Evolutionary conservation across 2,797 vertebrate genomes (phyloP), one percentile per base, ranked within the genome.

Genomic region (Danio jaintianensis): DNA sequence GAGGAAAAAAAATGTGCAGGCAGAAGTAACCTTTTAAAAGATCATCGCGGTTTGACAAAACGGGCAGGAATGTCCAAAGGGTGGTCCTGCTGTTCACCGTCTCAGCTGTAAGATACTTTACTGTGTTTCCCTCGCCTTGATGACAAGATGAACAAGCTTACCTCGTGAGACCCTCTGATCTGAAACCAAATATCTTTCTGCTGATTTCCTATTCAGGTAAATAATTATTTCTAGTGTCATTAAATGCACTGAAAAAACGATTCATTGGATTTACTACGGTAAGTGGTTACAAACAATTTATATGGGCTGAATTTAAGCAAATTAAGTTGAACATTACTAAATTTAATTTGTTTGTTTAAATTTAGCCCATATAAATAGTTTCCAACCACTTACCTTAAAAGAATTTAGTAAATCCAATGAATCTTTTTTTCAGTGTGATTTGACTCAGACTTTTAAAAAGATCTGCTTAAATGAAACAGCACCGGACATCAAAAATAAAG

Each of bases 131-230:
- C 45, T 85, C 71, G 74, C 18, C 45, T 58, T 69, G 83, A 84
- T 84, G 64, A 79, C 75, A 80, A 50, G 79, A 61, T 29, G 69
- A 53, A 47, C 18, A 47, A 50, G 62, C 50, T 80, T 83, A 82
- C 86, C 83, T 80, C 78, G 75, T 79, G 79, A 76, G 80, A 89
- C 85, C 87, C 75, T 89, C 84, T 88, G 70, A 86, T 89, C 83
- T 89, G 68, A 86, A 92, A 92, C 90, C 90, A 91, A 92, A 82
- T 70, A 88, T 89, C 90, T 88, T 90, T 90, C 87, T 83, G 86
- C 88, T 87, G 88, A 89, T 90, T 89, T 88, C 87, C 88, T 84
- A 80, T 74, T 79, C 67, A 59, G 90, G 92, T 91, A 93, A 91
- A 92, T 90, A 90, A 76, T 64, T 76, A 93, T 92, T 86, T 89